Percentiles rank a stretch among this genome's conserved stretches.
phyloP scores from a whole-genome alignment of 2,113 vertebrate species.

The Hemibates koningsi region DNA sequence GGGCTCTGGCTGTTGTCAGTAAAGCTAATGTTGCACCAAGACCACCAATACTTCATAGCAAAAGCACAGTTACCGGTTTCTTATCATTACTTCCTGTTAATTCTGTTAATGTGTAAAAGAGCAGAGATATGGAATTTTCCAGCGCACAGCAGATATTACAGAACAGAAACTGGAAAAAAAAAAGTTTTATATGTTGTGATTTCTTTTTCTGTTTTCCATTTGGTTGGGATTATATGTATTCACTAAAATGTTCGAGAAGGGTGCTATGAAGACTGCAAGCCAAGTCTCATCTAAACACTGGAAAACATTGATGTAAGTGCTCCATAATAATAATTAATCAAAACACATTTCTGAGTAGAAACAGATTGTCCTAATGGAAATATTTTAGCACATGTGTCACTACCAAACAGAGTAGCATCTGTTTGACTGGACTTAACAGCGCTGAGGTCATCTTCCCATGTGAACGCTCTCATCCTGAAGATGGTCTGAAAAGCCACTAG shows the following conservation, averaged over 20 bases:
- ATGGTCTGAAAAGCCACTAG: neutral
- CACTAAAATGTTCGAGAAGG: neutral
- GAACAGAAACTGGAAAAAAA: neutral
- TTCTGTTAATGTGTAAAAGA: neutral
- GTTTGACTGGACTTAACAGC: slow-evolving; percentile 11
- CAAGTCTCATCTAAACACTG: slow-evolving; percentile 18
- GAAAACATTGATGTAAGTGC: slow-evolving; percentile 20
- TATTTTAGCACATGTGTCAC: slow-evolving; percentile 29
- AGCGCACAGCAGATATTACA: neutral
- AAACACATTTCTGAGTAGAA: slow-evolving; percentile 30
- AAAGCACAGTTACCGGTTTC: neutral
- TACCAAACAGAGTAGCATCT: slow-evolving; percentile 35
- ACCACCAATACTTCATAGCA: neutral
- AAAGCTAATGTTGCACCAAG: neutral
- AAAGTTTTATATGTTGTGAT: neutral
- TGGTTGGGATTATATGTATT: neutral
- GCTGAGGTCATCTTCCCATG: slow-evolving; percentile 38
- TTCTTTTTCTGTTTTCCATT: neutral
- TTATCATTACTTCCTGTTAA: neutral
- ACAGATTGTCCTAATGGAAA: slow-evolving; percentile 43
- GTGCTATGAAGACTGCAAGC: neutral
- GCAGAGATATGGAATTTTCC: neutral
- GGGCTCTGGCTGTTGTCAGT: neutral
- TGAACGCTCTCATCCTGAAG: neutral
- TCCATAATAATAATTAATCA: slow-evolving; percentile 30